These are phyloP conservation scores for Pterocles orientalis DNA, from an alignment of 2,113 vertebrate genomes.

Conservation along the genomic window DNA sequence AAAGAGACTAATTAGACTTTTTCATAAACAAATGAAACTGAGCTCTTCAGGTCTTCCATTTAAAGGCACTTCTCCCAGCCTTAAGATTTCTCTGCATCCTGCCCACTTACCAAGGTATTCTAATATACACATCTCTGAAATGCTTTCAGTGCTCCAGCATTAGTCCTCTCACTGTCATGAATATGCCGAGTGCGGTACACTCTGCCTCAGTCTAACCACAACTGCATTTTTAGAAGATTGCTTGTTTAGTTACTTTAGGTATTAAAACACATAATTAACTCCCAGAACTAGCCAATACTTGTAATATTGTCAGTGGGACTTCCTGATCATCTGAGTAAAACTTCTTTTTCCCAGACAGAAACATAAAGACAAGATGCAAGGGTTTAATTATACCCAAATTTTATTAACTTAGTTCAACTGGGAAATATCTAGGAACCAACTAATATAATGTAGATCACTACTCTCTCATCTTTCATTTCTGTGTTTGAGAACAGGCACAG, in stretches of 20 bases:
- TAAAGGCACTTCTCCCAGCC: not conserved
- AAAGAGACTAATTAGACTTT: not conserved
- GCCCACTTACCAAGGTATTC: not conserved
- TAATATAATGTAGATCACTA: not conserved
- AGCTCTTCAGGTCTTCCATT: not conserved
- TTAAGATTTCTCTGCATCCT: not conserved
- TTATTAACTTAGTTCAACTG: not conserved
- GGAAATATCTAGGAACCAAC: not conserved
- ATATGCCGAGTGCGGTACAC: not conserved
- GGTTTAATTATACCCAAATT: not conserved
- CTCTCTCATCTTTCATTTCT: not conserved
- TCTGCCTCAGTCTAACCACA: not conserved
- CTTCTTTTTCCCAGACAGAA: not conserved
- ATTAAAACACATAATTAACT: not conserved
- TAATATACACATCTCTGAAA: not conserved
- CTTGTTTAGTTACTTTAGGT: not conserved
- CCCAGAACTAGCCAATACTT: not conserved
- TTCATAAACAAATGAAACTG: not conserved
- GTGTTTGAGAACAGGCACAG: not conserved
- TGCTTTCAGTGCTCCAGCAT: not conserved
- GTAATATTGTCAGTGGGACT: not conserved
- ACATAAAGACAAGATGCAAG: not conserved
- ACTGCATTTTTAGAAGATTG: not conserved
- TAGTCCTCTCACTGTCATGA: not conserved
- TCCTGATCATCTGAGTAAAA: not conserved